Percentiles rank a stretch among this genome's conserved stretches.
These are phyloP conservation scores for Ophthalmolycus amberensis DNA, from an alignment of 2,113 vertebrate species.

Conservation along the genomic window DNA sequence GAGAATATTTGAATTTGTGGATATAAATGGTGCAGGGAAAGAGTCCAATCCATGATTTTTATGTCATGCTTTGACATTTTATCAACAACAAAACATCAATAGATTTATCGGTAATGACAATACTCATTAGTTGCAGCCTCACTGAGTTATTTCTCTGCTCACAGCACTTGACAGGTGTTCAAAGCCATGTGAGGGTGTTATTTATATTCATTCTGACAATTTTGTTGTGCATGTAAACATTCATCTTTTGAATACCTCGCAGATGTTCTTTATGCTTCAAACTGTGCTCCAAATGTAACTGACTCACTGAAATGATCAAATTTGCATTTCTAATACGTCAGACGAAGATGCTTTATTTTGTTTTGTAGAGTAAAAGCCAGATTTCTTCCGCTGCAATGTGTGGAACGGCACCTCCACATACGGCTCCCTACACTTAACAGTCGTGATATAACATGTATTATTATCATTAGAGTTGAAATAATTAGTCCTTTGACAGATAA, in stretches of 20 bases:
- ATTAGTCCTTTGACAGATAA: neutral
- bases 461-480: neutral
- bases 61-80: neutral
- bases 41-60: neutral
- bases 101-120: neutral
- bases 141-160: neutral
- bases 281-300: neutral
- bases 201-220: neutral
- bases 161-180: neutral
- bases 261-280: neutral
- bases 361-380: neutral
- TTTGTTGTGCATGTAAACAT: neutral
- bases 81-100: neutral
- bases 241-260: neutral
- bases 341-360: neutral
- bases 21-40: constrained; percentile 4
- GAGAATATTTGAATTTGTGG: neutral
- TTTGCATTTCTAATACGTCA: neutral
- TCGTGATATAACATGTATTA: neutral
- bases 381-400: neutral
- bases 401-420: neutral
- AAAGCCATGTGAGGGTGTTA: neutral
- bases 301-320: neutral
- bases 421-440: neutral
- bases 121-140: neutral